Base-by-base conservation (phyloP, 2,797 vertebrate species). In the Pitangus sulphuratus region DNA sequence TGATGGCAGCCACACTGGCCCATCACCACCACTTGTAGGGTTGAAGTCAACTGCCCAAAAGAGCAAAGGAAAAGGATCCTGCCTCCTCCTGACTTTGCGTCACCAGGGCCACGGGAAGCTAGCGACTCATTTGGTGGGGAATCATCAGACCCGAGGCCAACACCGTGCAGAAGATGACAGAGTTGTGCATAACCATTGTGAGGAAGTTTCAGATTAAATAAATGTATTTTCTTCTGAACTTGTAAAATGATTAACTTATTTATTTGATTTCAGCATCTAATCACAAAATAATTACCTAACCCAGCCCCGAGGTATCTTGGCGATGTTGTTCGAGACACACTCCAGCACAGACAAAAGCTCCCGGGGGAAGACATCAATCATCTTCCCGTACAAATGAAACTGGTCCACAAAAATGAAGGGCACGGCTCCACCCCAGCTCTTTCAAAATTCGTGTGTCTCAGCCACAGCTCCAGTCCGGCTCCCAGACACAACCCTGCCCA, bases 291-390 rank as follows among this genome's bases (percentile, higher is more conserved):
- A 80, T 81, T 66, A 84, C 56, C 85, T 74, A 79, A 68, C 48
- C 80, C 93, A 93, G 87, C 83, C 85, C 74, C 56, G 56, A 94
- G 80, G 83, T 92, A 76, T 50, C 87, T 91, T 80, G 77, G 84
- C 74, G 88, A 35, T 39, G 57, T 60, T 72, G 82, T 81, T 78
- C 0, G 0, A 90, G 69, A 75, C 15, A 42, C 51, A 44, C 48
- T 68, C 44, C 25, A 30, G 77, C 83, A 53, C 30, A 87, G 83
- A 84, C 79, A 90, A 76, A 80, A 91, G 65, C 61, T 91, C 80
- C 76, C 0, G 5, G 17, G 2, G 80, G 66, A 94, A 87, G 74
- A 69, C 51, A 44, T 86, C 50, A 39, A 9, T 84, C 77, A 69
- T 62, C 72, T 65, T 84, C 80, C 82, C 2, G 0, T 40, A n/a